Evolutionary conservation across 2,113 vertebrate species (phyloP).

Genomic region (Embiotoca jacksoni): DNA sequence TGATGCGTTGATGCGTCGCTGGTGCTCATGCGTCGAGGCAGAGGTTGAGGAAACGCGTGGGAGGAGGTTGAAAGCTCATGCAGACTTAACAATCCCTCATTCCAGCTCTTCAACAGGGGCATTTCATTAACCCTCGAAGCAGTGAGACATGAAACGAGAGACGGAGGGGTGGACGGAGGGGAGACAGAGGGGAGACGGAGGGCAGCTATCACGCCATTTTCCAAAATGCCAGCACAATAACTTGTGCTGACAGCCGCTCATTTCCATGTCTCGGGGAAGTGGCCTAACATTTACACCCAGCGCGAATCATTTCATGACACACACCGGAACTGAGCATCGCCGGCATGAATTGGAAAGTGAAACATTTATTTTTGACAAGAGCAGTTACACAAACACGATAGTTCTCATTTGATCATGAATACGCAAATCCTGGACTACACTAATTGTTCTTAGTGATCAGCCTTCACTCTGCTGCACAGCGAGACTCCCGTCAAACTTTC

Average conservation of each 20-base stretch:
- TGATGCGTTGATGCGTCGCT: constrained; percentile 3
- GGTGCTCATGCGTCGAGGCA: constrained; percentile 9
- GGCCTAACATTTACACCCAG: constrained; percentile 39
- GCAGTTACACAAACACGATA: constrained; percentile 26
- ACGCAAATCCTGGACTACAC: constrained; percentile 34
- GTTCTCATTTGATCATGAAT: constrained; percentile 53
- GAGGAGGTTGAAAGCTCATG: constrained; percentile 38
- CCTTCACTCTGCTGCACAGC: constrained; percentile 24
- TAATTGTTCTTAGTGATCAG: constrained; percentile 30
- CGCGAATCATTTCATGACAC: constrained; percentile 38
- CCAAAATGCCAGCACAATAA: constrained; percentile 64
- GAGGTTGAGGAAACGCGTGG: constrained; percentile 38
- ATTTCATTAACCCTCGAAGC: constrained; percentile 76
- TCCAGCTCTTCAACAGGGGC: constrained; percentile 48
- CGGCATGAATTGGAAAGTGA: constrained; percentile 10
- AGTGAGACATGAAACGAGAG: constrained; percentile 59
- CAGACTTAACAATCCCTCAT: constrained; percentile 56
- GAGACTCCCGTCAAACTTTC: constrained; percentile 26
- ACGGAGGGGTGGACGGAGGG: constrained; percentile 29
- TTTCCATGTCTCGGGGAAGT: constrained; percentile 41
- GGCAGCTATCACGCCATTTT: constrained; percentile 40
- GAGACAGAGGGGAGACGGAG: neutral
- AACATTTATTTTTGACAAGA: constrained; percentile 33
- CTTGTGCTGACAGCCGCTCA: constrained; percentile 57
- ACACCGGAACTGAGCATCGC: neutral